Base-by-base conservation (phyloP, 2,113 vertebrate genomes). In the Lipotes vexillifer region DNA sequence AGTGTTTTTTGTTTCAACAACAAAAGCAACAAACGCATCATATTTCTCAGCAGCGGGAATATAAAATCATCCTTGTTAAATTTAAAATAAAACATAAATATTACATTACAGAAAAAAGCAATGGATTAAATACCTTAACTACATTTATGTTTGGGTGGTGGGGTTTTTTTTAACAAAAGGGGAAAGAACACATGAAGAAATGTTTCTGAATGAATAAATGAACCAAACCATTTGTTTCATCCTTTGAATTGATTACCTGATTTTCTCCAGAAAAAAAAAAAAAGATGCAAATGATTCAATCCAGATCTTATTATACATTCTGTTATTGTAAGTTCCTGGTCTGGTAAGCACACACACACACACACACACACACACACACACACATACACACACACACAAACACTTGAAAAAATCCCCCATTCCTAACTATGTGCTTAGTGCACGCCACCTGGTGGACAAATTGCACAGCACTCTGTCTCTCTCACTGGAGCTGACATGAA, bases 391-490 rank as follows among this genome's bases (percentile, higher is more conserved):
- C 20, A 66, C 57, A 59, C 6, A 77, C 6, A 44, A n/a, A n/a
- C n/a, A n/a, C n/a, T 3, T 14, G 23, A 71, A 66, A 75, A 84
- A 91, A 59, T 23, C 5, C 38, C 17, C 17, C 36, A 21, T 65
- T 33, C 57, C 52, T 78, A 46, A 44, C 7, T 21, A 9, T 25
- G 38, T 20, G 52, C 72, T 57, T 49, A 6, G 38, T 13, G 27
- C 46, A 23, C 46, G 41, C 96, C 96, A 71, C 86, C 97, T 95
- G 36, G 65, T 93, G 97, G 93, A 31, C 9, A 17, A 33, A 1
- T 9, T 46, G 27, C 33, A 1, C 14, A 1, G n/a, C 14, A 33
- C 10, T 2, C 17, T 14, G 21, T 33, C 36, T 46, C 17, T 31
- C 63, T 46, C 61, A 7, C 44, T 2, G 33, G 75, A 90, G 21